Percentiles rank a stretch among this genome's conserved stretches.
Conservation (phyloP, 2,888 invertebrate genomes). For the Cosmopolites sordidus region DNA sequence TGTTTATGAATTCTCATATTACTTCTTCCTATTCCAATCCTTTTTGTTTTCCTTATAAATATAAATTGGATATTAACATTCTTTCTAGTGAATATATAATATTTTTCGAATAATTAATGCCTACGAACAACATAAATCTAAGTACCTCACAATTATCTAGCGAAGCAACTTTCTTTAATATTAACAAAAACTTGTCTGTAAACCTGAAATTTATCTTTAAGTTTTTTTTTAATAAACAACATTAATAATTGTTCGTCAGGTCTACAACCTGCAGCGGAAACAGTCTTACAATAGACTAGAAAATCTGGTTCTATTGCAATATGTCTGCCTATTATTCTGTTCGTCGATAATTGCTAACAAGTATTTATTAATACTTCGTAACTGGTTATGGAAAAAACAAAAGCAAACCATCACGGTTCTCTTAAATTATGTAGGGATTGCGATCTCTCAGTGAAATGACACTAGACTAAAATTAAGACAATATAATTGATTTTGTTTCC, state of each 20-base stretch:
- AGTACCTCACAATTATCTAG: conserved; percentile 16
- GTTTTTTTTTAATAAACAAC: conserved; percentile 22
- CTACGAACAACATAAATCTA: conserved; percentile 20
- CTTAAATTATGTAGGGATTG: conserved; percentile 18
- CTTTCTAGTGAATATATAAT: conserved; percentile 18
- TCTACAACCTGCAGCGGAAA: conserved; percentile 25
- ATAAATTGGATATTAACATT: conserved; percentile 13
- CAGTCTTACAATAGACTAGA: conserved; percentile 28
- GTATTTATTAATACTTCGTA: conserved; percentile 26
- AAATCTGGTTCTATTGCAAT: conserved; percentile 29
- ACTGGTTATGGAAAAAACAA: conserved; percentile 24
- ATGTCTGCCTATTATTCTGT: conserved; percentile 27
- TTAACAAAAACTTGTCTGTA: conserved; percentile 23
- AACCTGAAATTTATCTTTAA: conserved; percentile 23
- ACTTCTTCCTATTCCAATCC: neutral
- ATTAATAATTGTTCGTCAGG: conserved; percentile 26
- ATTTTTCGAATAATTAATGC: conserved; percentile 25
- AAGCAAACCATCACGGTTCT: conserved; percentile 14
- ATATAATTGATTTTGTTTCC: conserved; percentile 38
- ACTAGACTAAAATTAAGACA: conserved; percentile 28
- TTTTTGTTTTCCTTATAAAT: conserved; percentile 17
- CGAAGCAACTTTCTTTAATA: conserved; percentile 21
- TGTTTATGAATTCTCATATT: neutral
- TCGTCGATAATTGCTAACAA: conserved; percentile 26
- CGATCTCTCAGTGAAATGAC: conserved; percentile 29